Base-by-base conservation (phyloP, 2,113 vertebrate species). In the Rhinolophus sinicus region DNA sequence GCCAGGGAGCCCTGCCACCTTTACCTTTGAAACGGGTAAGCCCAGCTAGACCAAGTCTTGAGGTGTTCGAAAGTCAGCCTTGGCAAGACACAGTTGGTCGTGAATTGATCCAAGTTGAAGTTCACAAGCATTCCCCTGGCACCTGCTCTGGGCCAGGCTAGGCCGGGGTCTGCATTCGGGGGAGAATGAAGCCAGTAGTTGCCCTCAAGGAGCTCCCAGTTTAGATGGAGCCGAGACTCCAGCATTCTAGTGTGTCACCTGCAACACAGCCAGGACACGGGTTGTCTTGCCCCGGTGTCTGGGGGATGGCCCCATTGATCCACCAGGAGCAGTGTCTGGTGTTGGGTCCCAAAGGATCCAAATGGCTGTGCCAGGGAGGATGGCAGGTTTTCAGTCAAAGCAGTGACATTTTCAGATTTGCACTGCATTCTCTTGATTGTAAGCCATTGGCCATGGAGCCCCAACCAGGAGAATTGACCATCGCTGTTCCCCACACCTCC, bases 281-380 rank as follows among this genome's bases (percentile, higher is more conserved):
- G 35, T 2, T 2, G 13, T 64, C 38, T 28, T 4, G 89, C 1
- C 58, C 28, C 5, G 60, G 60, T 64, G 0, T 11, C 44, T n/a
- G 14, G 50, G 13, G 3, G 30, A 21, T 18, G 35, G 56, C 38
- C 8, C 80, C 21, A 9, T 12, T 0, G 0, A 6, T 22, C 60
- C 2, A 3, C 13, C 54, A 7, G 38, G 40, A 75, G 47, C 47
- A 8, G 40, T 1, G 35, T 26, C 64, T 22, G 15, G 19, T 28
- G 73, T 28, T 12, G 16, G 14, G 30, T 24, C 40, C 19, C 9
- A 8, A 2, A 5, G 60, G 13, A 10, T 67, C 72, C 24, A n/a
- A 70, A 50, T 1, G 8, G 38, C 38, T 7, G 1, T 4, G 56
- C 22, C 64, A 15, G 44, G 72, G 47, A 40, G 21, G 19, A 33